Evolutionary conservation across 1,140 invertebrate genomes (phyloP).

Genomic region (Meloidogyne hapla): DNA sequence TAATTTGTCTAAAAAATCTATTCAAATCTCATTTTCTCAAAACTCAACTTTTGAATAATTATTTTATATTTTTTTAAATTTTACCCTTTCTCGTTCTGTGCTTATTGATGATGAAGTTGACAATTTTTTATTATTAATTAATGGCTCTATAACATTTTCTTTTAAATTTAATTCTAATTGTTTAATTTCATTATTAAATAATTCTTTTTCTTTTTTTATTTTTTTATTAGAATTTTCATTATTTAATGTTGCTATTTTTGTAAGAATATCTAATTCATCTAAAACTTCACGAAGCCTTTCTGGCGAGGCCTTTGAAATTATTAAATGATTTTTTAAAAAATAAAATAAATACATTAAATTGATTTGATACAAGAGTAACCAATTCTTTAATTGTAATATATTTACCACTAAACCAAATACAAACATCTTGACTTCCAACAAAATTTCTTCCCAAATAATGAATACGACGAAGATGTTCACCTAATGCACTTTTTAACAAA

Average conservation of each 20-base stretch:
- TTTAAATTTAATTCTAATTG: neutral
- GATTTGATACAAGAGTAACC: slow-evolving; percentile 19
- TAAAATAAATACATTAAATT: slow-evolving; percentile 10
- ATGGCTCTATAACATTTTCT: neutral
- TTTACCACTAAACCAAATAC: slow-evolving; percentile 28
- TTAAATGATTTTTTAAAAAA: neutral
- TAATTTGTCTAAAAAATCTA: no score
- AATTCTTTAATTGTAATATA: slow-evolving; percentile 15
- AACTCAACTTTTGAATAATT: no score
- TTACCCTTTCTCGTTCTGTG: neutral
- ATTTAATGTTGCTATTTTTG: neutral
- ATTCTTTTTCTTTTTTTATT: neutral
- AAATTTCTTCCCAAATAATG: slow-evolving; percentile 29
- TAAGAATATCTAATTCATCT: neutral
- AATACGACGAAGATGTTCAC: slow-evolving; percentile 29
- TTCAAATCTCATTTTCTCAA: no score
- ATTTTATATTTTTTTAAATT: no score
- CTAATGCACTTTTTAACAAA: slow-evolving; percentile 13
- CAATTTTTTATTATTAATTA: slow-evolving; percentile 15
- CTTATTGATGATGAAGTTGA: slow-evolving; percentile 5
- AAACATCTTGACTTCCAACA: slow-evolving; percentile 23
- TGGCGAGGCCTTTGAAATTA: neutral
- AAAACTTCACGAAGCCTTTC: slow-evolving; percentile 5
- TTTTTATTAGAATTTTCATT: neutral
- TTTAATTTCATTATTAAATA: neutral